Conservation (phyloP, 2,888 invertebrate genomes). For the Drosophila emarginata region DNA sequence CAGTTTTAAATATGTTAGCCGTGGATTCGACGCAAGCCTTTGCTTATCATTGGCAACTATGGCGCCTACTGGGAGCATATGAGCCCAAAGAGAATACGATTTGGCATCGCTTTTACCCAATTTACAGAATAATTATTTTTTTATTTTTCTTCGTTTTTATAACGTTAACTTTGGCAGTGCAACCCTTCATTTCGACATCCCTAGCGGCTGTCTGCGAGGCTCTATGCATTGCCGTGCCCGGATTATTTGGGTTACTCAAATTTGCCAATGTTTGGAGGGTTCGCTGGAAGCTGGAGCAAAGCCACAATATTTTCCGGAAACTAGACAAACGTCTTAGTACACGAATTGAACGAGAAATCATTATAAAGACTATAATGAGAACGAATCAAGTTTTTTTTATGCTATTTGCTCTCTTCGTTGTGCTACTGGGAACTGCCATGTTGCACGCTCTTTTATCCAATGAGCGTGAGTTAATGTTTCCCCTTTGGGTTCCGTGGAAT, state of each 20-base stretch:
- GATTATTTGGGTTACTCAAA: slow-evolving; percentile 64
- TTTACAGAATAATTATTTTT: slow-evolving; percentile 57
- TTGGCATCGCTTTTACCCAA: slow-evolving; percentile 57
- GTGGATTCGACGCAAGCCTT: slow-evolving; percentile 63
- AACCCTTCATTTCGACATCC: slow-evolving; percentile 50
- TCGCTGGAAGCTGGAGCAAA: slow-evolving; percentile 45
- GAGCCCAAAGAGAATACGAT: slow-evolving; percentile 39
- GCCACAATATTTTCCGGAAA: slow-evolving; percentile 51
- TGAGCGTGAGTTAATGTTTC: too few species aligned
- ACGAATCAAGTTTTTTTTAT: slow-evolving; percentile 40
- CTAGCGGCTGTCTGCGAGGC: slow-evolving; percentile 66
- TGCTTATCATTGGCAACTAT: slow-evolving; percentile 71
- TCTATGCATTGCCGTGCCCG: slow-evolving; percentile 55
- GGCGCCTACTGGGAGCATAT: slow-evolving; percentile 67
- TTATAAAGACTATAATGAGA: slow-evolving; percentile 40
- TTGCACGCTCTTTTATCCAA: too few species aligned
- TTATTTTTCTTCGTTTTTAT: slow-evolving; percentile 37
- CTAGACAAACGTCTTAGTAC: slow-evolving; percentile 64
- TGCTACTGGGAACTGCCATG: too few species aligned
- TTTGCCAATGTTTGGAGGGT: slow-evolving; percentile 53
- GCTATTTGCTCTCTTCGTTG: too few species aligned
- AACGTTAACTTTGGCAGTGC: slow-evolving; percentile 52
- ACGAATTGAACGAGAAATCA: slow-evolving; percentile 46
- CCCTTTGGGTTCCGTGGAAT: slow-evolving; percentile 62
- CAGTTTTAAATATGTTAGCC: slow-evolving; percentile 16